Evolutionary conservation across 92 coral and sea anemone species (phyloP).

Genomic region (Parazoanthus atlanticus): DNA sequence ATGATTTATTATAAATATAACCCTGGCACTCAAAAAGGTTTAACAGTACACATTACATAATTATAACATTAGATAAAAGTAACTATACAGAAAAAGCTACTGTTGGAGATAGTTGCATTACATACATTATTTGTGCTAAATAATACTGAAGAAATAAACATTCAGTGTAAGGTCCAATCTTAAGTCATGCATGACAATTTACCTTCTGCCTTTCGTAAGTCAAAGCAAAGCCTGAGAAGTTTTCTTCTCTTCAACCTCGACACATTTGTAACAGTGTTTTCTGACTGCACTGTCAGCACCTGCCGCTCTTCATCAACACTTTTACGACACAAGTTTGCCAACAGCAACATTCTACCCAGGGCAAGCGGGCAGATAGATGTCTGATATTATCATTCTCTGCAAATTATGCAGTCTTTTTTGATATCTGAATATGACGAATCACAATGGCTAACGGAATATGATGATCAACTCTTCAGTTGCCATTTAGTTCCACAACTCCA

Average conservation of each 20-base stretch:
- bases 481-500: neutral
- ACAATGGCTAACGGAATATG: neutral
- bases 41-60: no score
- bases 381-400: neutral
- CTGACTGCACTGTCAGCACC: conserved; percentile 31
- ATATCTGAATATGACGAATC: neutral
- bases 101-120: no score
- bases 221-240: conserved; percentile 42
- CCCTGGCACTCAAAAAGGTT: no score
- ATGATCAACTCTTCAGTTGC: neutral
- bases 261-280: conserved; percentile 26
- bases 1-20: no score
- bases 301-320: conserved; percentile 24
- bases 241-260: conserved; percentile 20
- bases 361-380: neutral
- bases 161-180: neutral
- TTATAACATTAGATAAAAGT: no score
- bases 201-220: conserved; percentile 27
- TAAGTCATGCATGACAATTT: neutral
- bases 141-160: no score
- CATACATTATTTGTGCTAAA: neutral
- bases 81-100: no score
- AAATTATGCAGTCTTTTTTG: neutral
- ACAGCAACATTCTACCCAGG: conserved; percentile 28
- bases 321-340: conserved; percentile 25